Base-by-base conservation (phyloP, 2,113 vertebrate species). In the Oreotrochilus melanogaster region DNA sequence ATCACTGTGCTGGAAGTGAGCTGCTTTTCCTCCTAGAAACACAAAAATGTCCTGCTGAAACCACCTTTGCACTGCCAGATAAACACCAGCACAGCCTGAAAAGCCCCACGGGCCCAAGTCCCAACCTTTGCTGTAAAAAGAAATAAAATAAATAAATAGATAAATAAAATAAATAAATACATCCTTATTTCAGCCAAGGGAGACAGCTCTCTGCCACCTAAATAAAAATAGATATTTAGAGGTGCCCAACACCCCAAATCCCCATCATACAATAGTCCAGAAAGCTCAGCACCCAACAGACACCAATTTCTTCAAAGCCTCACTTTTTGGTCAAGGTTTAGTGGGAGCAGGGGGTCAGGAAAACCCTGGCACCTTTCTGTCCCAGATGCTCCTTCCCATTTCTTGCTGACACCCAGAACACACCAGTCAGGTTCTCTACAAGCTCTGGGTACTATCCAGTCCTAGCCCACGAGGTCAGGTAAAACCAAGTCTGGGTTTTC, bases 241-340 rank as follows among this genome's bases (percentile, higher is more conserved):
- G 42, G 27, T 43, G 28, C 35, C 48, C 76, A 51, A 35, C 69
- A 61, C 33, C 64, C 53, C 53, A 31, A 54, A 65, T 12, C 4
- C 45, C 51, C 14, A 4, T 35, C 1, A 2, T 14, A 16, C 19
- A 27, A 11, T 1, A 19, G 14, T 4, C 50, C 70, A 25, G 51
- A 65, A 28, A 18, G 57, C 69, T 75, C 86, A 86, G 78, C 61
- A 54, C 7, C 56, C 25, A 37, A 1, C 28, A 39, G 33, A 14
- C 37, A n/a, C 1, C 0, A 45, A 10, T 42, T 18, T 57, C 28
- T 7, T 15, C 54, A 67, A 25, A n/a, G 5, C 37, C 67, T 21
- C 43, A 25, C 11, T 1, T 0, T 18, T 30, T 30, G 18, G 10
- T 37, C 6, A 0, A 7, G 18, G 61, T 14, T 9, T 9, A 43